Percentiles rank a stretch among this genome's conserved stretches.
Evolutionary conservation across 2,888 invertebrate species (phyloP).

Genomic region (Callinectes sapidus): DNA sequence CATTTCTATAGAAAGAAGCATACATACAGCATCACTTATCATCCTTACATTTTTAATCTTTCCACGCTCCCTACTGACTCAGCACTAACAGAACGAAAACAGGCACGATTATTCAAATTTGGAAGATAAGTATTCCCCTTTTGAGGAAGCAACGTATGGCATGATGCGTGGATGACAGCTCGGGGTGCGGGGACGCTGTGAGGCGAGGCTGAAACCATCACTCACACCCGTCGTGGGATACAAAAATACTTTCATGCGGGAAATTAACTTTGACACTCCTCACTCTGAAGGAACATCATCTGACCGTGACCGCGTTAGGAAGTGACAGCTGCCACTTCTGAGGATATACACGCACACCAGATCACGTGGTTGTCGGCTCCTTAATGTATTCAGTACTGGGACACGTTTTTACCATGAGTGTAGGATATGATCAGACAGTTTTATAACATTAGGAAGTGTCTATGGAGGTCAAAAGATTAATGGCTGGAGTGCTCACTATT

Average conservation of each 20-base stretch:
- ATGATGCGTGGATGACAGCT: background rate
- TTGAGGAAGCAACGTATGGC: background rate
- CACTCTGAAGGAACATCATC: background rate
- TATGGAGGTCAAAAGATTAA: too few species aligned
- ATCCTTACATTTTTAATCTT: too few species aligned
- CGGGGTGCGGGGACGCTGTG: background rate
- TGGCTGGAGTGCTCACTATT: too few species aligned
- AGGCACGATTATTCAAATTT: background rate
- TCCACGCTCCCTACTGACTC: too few species aligned
- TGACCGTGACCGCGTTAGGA: background rate
- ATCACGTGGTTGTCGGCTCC: background rate
- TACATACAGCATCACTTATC: background rate
- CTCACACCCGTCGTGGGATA: background rate
- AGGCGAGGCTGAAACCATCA: background rate
- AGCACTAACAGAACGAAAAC: background rate
- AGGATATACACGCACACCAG: background rate
- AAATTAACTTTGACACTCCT: constrained; percentile 9
- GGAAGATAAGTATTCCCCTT: background rate
- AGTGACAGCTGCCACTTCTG: background rate
- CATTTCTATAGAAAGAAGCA: too few species aligned
- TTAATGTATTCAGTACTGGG: background rate
- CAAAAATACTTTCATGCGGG: background rate
- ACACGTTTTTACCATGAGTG: too few species aligned
- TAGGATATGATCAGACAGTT: too few species aligned
- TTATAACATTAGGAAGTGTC: too few species aligned